These are phyloP conservation scores for Drosophila yooni DNA, from an alignment of 2,888 invertebrate genomes.

Conservation along the genomic window DNA sequence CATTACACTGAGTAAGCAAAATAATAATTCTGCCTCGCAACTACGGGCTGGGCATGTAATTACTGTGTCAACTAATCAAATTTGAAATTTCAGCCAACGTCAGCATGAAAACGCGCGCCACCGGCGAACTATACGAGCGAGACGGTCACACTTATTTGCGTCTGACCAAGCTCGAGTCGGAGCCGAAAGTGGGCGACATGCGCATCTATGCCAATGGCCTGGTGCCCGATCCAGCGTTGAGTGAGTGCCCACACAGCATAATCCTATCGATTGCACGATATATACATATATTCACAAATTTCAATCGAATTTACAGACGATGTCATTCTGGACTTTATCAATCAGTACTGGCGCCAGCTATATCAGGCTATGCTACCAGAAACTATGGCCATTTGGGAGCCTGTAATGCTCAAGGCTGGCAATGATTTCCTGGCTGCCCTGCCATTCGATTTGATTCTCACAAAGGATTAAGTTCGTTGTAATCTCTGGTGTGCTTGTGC, in stretches of 20 bases:
- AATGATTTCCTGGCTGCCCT: conserved; percentile 83
- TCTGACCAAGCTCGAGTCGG: conserved; percentile 87
- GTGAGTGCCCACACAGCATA: conserved; percentile 85
- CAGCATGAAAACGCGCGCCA: conserved; percentile 86
- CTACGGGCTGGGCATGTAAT: conserved; percentile 1
- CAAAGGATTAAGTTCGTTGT: conserved; percentile 62
- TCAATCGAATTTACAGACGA: conserved; percentile 63
- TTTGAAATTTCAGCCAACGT: conserved; percentile 86
- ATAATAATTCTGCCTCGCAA: background rate
- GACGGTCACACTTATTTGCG: conserved; percentile 87
- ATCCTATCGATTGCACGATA: background rate
- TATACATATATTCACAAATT: background rate
- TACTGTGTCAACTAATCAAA: conserved; percentile 8
- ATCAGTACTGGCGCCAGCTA: conserved; percentile 87
- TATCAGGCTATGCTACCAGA: conserved; percentile 86
- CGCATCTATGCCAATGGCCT: conserved; percentile 87
- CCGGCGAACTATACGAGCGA: conserved; percentile 87
- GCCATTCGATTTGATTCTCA: conserved; percentile 82
- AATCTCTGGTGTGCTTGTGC: conserved; percentile 13
- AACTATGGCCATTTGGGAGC: conserved; percentile 82
- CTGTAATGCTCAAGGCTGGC: conserved; percentile 73
- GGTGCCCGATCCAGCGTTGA: conserved; percentile 88
- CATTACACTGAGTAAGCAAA: conserved; percentile 86
- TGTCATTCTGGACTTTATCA: conserved; percentile 85
- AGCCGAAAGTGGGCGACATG: conserved; percentile 88